Conservation (phyloP, 2,888 invertebrate species). For the Lissonota sp. region DNA sequence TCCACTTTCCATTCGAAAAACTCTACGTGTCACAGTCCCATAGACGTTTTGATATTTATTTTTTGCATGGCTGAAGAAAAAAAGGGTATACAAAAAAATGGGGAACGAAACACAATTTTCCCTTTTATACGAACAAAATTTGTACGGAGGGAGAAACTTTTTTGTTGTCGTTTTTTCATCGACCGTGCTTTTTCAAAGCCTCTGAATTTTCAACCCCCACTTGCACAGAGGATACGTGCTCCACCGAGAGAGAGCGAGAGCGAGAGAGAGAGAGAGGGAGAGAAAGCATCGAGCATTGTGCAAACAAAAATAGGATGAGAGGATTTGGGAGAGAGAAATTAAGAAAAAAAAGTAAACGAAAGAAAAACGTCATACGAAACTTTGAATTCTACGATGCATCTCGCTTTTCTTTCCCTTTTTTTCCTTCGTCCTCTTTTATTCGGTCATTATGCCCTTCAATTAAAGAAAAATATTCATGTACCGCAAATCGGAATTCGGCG, state of each 20-base stretch:
- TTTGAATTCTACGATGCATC: constrained; percentile 46
- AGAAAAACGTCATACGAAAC: constrained; percentile 49
- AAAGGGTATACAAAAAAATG: too few species aligned
- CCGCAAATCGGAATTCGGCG: constrained; percentile 19
- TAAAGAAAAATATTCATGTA: constrained; percentile 25
- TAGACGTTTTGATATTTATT: too few species aligned
- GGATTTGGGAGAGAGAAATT: not conserved
- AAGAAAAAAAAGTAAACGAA: constrained; percentile 38
- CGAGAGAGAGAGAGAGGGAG: not conserved
- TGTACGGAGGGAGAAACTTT: too few species aligned
- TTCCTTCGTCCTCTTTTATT: constrained; percentile 1
- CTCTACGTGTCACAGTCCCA: too few species aligned
- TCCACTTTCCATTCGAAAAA: not conserved
- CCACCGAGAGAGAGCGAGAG: not conserved
- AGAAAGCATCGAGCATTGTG: constrained; percentile 2
- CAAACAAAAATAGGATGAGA: not conserved
- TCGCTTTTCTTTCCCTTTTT: not conserved
- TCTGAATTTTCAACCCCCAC: too few species aligned
- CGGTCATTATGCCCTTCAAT: too few species aligned
- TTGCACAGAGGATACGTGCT: too few species aligned
- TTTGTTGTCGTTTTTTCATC: too few species aligned
- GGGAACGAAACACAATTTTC: too few species aligned
- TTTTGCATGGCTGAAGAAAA: too few species aligned
- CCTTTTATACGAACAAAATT: too few species aligned
- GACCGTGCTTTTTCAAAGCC: too few species aligned